These are phyloP conservation scores for Pipistrellus kuhlii DNA, from an alignment of 2,797 vertebrate genomes.

Conservation along the genomic window DNA sequence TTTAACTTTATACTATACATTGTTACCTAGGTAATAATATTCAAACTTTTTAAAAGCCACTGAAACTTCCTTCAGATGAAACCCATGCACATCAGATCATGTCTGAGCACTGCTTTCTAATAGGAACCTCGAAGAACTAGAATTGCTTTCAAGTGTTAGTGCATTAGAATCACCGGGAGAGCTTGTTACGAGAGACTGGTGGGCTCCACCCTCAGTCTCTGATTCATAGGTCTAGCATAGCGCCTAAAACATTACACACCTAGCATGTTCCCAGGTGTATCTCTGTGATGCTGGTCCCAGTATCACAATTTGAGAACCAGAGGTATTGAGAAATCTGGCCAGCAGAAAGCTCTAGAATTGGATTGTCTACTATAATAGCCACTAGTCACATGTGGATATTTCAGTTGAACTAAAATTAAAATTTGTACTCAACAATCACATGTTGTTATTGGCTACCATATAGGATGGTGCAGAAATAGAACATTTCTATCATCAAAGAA, in stretches of 20 bases:
- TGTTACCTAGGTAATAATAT: constrained; percentile 15
- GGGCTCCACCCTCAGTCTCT: neutral
- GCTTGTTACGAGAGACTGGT: constrained; percentile 11
- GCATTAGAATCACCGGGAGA: constrained; percentile 4
- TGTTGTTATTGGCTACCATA: neutral
- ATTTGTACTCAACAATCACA: neutral
- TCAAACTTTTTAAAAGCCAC: constrained; percentile 25
- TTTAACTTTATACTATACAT: constrained; percentile 46
- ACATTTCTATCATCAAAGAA: neutral
- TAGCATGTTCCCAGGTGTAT: constrained; percentile 20
- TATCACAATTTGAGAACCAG: constrained; percentile 33
- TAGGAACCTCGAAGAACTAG: neutral
- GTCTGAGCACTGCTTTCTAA: neutral
- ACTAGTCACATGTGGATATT: neutral
- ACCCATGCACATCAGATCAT: neutral
- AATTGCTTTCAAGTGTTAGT: constrained; percentile 22
- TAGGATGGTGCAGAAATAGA: neutral
- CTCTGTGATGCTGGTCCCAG: constrained; percentile 18
- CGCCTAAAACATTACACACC: neutral
- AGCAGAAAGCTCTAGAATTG: constrained; percentile 31
- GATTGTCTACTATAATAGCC: neutral
- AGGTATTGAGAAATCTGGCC: neutral
- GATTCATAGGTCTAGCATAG: neutral
- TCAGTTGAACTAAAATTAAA: constrained; percentile 45
- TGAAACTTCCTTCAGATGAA: constrained; percentile 47